Evolutionary conservation across 2,113 vertebrate genomes (phyloP).

Genomic region (Archilochus colubris): DNA sequence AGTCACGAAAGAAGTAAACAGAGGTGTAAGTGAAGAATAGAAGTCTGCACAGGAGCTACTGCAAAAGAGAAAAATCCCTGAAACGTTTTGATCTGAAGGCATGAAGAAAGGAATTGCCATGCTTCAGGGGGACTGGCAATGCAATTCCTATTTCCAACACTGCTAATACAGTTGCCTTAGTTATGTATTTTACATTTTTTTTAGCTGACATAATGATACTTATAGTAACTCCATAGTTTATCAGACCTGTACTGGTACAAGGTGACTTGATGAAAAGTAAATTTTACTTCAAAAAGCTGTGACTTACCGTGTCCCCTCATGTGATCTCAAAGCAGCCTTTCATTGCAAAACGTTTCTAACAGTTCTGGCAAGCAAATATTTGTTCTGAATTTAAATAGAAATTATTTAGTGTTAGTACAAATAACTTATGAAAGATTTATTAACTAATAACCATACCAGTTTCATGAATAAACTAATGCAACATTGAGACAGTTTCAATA

Average conservation of each 20-base stretch:
- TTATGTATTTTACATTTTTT: background rate
- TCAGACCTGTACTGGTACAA: background rate
- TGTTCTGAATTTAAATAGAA: background rate
- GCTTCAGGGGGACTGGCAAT: background rate
- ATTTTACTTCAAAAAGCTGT: background rate
- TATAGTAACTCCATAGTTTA: background rate
- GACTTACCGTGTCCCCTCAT: constrained; percentile 71
- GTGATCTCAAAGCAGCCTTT: constrained; percentile 77
- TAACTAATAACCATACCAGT: background rate
- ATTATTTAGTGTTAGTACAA: background rate
- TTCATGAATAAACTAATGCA: background rate
- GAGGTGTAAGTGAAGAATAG: background rate
- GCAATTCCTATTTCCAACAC: background rate
- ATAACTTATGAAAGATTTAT: background rate
- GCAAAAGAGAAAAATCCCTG: background rate
- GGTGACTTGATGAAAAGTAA: background rate
- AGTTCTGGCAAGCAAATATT: constrained; percentile 75
- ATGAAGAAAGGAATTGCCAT: background rate
- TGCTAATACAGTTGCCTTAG: background rate
- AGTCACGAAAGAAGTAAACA: background rate
- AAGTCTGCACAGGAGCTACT: background rate
- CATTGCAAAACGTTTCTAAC: constrained; percentile 78
- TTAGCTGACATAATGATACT: background rate
- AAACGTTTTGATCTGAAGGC: background rate
- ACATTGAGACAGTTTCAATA: background rate